phyloP scores from a whole-genome alignment of 1,140 invertebrate genomes.

The Venturia canescens region DNA sequence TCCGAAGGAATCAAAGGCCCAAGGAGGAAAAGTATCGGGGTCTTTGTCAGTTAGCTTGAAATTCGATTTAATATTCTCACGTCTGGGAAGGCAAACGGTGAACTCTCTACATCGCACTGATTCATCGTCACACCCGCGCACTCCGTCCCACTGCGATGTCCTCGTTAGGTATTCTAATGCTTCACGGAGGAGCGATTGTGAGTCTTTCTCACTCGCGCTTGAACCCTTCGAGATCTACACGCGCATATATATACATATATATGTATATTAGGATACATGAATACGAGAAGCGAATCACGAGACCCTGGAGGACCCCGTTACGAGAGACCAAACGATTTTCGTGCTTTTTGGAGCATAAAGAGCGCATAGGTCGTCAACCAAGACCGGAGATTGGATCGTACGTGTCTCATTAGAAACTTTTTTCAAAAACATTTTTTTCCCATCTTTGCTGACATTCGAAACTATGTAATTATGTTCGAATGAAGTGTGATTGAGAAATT shows the following conservation, averaged over 20 bases:
- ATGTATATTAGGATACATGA: too few relatives aligned
- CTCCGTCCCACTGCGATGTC: constrained; percentile 66
- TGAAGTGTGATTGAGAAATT: neutral
- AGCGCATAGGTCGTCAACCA: constrained; percentile 45
- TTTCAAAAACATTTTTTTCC: neutral
- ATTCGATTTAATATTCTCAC: constrained; percentile 66
- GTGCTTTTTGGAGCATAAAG: constrained; percentile 54
- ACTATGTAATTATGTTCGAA: neutral
- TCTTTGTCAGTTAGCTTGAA: constrained; percentile 52
- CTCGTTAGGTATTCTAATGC: constrained; percentile 71
- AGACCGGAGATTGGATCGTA: constrained; percentile 39
- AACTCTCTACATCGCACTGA: constrained; percentile 59
- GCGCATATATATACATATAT: constrained; percentile 2
- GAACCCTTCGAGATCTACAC: constrained; percentile 30
- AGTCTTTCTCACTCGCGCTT: constrained; percentile 59
- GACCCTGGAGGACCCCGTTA: constrained; percentile 25
- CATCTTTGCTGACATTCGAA: neutral
- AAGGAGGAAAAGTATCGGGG: neutral
- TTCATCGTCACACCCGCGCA: constrained; percentile 70
- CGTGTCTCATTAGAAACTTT: constrained; percentile 17
- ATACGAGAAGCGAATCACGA: constrained; percentile 6
- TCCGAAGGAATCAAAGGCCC: neutral
- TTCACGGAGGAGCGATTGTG: constrained; percentile 53
- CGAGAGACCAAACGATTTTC: constrained; percentile 50
- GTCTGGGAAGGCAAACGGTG: constrained; percentile 49